Evolutionary conservation across 2,113 vertebrate species (phyloP).

Genomic region (Pituophis catenifer): DNA sequence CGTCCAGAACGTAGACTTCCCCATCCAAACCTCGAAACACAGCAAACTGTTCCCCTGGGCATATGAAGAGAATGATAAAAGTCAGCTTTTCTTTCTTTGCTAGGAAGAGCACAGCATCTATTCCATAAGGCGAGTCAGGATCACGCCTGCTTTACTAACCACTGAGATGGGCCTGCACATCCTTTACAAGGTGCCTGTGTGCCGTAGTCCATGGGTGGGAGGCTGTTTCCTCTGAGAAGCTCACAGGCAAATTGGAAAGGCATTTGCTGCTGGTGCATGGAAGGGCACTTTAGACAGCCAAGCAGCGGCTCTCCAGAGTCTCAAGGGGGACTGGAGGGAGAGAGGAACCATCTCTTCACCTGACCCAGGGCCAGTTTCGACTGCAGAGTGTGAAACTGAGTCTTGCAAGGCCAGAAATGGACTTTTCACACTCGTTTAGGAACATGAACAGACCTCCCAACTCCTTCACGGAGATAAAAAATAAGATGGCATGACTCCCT

Average conservation of each 20-base stretch:
- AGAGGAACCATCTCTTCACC: neutral
- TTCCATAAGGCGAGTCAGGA: neutral
- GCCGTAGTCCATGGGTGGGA: neutral
- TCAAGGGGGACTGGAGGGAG: neutral
- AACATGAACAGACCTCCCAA: neutral
- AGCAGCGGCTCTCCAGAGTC: neutral
- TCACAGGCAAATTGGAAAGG: neutral
- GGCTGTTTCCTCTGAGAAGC: neutral
- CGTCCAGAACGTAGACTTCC: slow-evolving; percentile 66
- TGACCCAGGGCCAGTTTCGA: neutral
- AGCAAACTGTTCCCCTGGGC: slow-evolving; percentile 69
- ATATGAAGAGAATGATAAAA: no score
- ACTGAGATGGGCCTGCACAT: neutral
- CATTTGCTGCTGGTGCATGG: neutral
- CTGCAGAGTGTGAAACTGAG: neutral
- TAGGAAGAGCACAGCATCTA: neutral
- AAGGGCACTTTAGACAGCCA: neutral
- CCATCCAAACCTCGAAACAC: slow-evolving; percentile 70
- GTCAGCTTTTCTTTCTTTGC: neutral
- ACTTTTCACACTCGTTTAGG: neutral
- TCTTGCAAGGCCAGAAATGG: no score
- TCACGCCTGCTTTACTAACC: neutral
- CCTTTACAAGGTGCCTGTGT: neutral
- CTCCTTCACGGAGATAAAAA: neutral
- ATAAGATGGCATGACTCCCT: neutral